Conservation (phyloP, 2,113 vertebrate species). For the Pachycephala philippinensis region DNA sequence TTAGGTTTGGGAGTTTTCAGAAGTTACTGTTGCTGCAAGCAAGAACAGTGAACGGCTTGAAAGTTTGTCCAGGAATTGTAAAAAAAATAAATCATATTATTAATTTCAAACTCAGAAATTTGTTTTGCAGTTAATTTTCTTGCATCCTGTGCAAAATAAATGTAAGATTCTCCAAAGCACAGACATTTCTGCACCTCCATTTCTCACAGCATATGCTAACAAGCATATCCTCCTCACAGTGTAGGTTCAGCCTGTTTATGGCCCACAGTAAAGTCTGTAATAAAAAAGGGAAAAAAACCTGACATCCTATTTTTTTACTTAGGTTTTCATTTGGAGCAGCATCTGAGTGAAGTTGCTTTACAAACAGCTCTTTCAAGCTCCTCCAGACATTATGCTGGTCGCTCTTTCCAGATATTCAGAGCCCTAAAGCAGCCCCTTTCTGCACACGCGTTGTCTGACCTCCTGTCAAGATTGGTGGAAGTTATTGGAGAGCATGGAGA, state of each 20-base stretch:
- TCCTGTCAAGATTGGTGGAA: conserved; percentile 93
- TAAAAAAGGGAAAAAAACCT: not conserved
- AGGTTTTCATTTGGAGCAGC: conserved; percentile 97
- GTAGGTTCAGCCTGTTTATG: not conserved
- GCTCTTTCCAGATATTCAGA: conserved; percentile 96
- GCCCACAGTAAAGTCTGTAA: not conserved
- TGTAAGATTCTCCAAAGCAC: not conserved
- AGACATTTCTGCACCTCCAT: not conserved
- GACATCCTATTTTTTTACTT: not conserved
- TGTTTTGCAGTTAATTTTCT: not conserved
- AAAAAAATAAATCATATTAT: not conserved
- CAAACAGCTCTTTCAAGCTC: conserved; percentile 97
- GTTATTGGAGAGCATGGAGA: conserved; percentile 97
- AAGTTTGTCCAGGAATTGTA: not conserved
- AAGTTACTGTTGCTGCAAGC: not conserved
- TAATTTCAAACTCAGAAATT: not conserved
- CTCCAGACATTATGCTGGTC: conserved; percentile 93
- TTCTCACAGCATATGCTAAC: not conserved
- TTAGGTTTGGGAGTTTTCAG: not conserved
- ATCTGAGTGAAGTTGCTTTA: conserved; percentile 92
- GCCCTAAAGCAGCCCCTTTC: conserved; percentile 94
- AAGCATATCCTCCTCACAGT: not conserved
- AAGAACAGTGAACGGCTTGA: not conserved
- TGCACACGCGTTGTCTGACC: conserved; percentile 89
- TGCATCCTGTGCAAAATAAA: not conserved